Evolutionary conservation across 2,888 invertebrate species (phyloP).

Genomic region (Tiphia femorata): DNA sequence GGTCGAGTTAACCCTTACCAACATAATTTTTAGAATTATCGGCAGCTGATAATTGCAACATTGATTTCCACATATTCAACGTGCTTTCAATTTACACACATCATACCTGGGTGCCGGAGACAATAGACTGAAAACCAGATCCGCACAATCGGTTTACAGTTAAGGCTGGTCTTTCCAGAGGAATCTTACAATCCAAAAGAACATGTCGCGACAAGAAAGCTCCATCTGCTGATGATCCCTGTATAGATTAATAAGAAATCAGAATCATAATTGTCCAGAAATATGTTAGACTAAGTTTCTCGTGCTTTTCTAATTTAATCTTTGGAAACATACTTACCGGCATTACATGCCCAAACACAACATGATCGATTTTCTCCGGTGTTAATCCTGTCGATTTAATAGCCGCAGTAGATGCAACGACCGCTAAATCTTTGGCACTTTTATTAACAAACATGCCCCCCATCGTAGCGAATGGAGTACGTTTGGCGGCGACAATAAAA

Average conservation of each 20-base stretch:
- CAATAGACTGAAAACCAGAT: conserved; percentile 95
- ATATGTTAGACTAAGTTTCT: background rate
- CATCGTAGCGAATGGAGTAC: conserved; percentile 96
- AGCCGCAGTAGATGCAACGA: conserved; percentile 84
- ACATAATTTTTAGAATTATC: no score
- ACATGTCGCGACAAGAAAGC: conserved; percentile 89
- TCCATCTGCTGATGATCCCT: conserved; percentile 78
- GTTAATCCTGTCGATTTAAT: conserved; percentile 82
- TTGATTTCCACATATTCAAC: background rate
- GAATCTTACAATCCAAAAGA: conserved; percentile 87
- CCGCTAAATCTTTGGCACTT: conserved; percentile 83
- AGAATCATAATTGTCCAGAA: background rate
- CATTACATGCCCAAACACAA: conserved; percentile 91
- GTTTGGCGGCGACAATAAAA: conserved; percentile 94
- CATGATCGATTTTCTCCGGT: conserved; percentile 89
- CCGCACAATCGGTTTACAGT: conserved; percentile 96
- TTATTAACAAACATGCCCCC: conserved; percentile 86
- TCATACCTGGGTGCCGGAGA: conserved; percentile 87
- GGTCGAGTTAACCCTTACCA: no score
- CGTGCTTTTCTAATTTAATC: background rate
- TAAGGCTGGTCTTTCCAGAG: conserved; percentile 86
- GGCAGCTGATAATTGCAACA: no score
- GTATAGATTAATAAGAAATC: background rate
- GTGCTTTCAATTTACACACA: background rate
- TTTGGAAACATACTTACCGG: conserved; percentile 73